Conservation (phyloP, 2,113 vertebrate genomes). For the Eclectus roratus region DNA sequence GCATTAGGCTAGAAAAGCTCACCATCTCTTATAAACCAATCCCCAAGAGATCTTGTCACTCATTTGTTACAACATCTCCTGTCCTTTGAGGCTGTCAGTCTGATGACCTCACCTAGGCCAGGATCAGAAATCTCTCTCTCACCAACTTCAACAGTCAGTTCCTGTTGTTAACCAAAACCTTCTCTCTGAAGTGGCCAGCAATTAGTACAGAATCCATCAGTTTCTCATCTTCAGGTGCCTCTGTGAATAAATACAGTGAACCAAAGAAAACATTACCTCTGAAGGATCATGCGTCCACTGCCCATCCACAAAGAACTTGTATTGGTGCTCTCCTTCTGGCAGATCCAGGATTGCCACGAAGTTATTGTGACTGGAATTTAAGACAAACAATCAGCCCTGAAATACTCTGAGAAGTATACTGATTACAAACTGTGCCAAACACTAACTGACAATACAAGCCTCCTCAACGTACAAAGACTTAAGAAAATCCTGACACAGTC, state of each 20-base stretch:
- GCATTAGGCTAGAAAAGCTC: neutral
- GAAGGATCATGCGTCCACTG: constrained; percentile 94
- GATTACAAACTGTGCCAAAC: neutral
- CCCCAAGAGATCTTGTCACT: neutral
- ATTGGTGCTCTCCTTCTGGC: constrained; percentile 97
- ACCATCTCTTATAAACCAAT: neutral
- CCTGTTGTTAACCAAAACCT: neutral
- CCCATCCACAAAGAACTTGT: constrained; percentile 96
- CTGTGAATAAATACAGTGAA: fast-evolving
- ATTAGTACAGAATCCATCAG: neutral
- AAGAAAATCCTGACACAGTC: neutral
- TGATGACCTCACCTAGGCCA: neutral
- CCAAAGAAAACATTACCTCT: constrained; percentile 76
- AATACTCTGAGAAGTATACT: neutral
- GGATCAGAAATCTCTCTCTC: neutral
- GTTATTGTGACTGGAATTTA: constrained; percentile 87
- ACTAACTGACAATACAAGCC: neutral
- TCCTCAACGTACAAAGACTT: neutral
- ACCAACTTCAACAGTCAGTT: neutral
- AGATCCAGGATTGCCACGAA: constrained; percentile 94
- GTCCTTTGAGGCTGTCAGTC: neutral
- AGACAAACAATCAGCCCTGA: neutral
- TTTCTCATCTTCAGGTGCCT: neutral
- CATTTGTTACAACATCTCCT: neutral
- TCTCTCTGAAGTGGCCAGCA: neutral